Evolutionary conservation across 2,113 vertebrate species (phyloP).

Genomic region (Trogon surrucura): DNA sequence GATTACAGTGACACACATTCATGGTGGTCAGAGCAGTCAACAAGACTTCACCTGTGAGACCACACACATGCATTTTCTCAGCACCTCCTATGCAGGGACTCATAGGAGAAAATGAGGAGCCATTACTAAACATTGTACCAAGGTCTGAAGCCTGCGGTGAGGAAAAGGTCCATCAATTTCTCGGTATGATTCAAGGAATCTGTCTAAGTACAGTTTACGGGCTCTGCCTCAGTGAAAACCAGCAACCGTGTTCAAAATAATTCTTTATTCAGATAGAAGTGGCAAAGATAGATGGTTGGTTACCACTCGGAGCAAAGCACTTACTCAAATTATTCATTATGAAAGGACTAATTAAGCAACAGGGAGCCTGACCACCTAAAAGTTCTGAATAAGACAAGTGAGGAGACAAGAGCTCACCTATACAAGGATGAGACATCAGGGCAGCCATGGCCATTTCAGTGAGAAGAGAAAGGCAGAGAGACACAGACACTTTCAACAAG

Average conservation of each 20-base stretch:
- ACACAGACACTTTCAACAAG: not conserved
- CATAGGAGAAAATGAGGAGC: not conserved
- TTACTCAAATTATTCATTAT: not conserved
- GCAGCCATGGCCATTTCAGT: not conserved
- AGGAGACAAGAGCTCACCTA: not conserved
- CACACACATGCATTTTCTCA: not conserved
- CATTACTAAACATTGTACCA: not conserved
- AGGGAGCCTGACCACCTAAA: not conserved
- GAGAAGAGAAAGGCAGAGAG: not conserved
- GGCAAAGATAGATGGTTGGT: not conserved
- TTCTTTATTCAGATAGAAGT: not conserved
- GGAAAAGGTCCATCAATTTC: not conserved
- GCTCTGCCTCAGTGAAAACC: not conserved
- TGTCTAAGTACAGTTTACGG: not conserved
- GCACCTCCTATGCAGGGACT: not conserved
- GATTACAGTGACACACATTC: not conserved
- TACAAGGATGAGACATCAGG: not conserved
- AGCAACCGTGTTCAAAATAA: not conserved
- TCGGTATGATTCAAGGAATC: not conserved
- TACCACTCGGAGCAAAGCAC: not conserved
- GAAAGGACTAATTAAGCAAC: not conserved
- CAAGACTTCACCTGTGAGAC: not conserved
- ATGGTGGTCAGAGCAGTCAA: not conserved
- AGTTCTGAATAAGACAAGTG: not conserved
- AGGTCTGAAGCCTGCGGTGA: not conserved